Base-by-base conservation (phyloP, 1,140 invertebrate species). In the Cryptotermes secundus region DNA sequence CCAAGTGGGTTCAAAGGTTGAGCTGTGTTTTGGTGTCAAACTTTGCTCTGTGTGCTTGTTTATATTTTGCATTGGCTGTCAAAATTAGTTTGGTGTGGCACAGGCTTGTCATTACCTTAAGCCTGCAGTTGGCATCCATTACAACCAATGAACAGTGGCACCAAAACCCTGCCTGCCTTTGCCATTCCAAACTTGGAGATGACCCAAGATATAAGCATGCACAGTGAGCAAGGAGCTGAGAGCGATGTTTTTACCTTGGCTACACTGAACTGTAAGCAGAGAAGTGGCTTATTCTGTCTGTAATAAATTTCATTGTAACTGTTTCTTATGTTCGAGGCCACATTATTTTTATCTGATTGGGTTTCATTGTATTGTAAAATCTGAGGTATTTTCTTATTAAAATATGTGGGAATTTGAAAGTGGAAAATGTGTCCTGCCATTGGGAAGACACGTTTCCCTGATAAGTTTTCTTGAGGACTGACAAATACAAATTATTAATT, bases 81-180 rank as follows among this genome's bases (percentile, higher is more conserved):
- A 87, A 89, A 89, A 88, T 90, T 88, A 87, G 90, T 90, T 91
- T 91, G 91, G 90, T 91, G 90, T 91, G 91, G 91, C 90, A 91
- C 90, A 89, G 90, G 86, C 85, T 84, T 83, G 81, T 85, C 83
- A 84, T 84, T 49, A 84, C 83, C 83, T 72, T 79, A 34, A 53
- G 36, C 38, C 26, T n/a, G 59, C n/a, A 80, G 36, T 80, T 34
- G 59, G 59, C 59, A 80, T 38, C 79, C 36, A 26, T 81, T 81
- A 49, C 36, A 35, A 81, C 34, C 38, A 49, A 49, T 38, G 49
- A 82, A 59, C 53, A 83, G 35, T 92, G 93, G 93, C 93, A 94
- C 93, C 93, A 94, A 94, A 94, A 94, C 93, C 92, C 91, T 92
- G 92, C 92, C 92, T 87, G 86, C 85, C 89, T 91, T 91, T 91